These are phyloP conservation scores for Listronotus oregonensis DNA, from an alignment of 1,140 invertebrate genomes.

Conservation along the genomic window DNA sequence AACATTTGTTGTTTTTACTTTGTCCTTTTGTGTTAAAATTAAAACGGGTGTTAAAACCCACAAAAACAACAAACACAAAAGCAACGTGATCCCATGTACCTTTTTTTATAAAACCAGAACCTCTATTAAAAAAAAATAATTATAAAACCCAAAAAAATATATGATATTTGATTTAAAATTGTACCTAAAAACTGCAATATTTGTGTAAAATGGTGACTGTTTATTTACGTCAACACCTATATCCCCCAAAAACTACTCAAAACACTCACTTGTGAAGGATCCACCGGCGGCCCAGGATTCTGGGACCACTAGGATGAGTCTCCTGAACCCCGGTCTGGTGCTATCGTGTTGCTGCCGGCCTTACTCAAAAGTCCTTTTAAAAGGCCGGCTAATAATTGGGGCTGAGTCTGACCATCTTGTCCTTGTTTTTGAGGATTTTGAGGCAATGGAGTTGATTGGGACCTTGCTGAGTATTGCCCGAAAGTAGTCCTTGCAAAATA, in stretches of 20 bases:
- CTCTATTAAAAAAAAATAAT: no score
- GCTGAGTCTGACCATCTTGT: not conserved
- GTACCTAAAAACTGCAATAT: not conserved
- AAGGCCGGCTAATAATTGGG: slow-evolving; percentile 14
- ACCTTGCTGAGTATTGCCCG: not conserved
- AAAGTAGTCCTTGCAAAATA: not conserved
- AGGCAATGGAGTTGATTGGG: not conserved
- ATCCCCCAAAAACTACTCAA: slow-evolving; percentile 1
- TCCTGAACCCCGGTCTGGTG: slow-evolving; percentile 37
- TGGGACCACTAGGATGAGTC: slow-evolving; percentile 14
- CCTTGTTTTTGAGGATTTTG: slow-evolving; percentile 7
- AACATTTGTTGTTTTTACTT: no score
- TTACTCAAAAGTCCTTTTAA: slow-evolving; percentile 24
- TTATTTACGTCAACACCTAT: slow-evolving; percentile 7
- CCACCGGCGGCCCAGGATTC: not conserved
- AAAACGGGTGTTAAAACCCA: no score
- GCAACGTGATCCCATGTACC: no score
- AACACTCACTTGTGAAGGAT: slow-evolving; percentile 23
- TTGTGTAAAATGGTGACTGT: slow-evolving; percentile 14
- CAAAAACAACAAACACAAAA: no score
- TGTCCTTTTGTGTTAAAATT: no score
- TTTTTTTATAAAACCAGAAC: no score
- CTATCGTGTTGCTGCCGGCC: slow-evolving; percentile 23
- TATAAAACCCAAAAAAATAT: no score
- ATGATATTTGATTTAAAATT: not conserved